Evolutionary conservation across 2,888 invertebrate genomes (phyloP), one percentile per base, ranked within the genome.

Genomic region (Erynnis tages): DNA sequence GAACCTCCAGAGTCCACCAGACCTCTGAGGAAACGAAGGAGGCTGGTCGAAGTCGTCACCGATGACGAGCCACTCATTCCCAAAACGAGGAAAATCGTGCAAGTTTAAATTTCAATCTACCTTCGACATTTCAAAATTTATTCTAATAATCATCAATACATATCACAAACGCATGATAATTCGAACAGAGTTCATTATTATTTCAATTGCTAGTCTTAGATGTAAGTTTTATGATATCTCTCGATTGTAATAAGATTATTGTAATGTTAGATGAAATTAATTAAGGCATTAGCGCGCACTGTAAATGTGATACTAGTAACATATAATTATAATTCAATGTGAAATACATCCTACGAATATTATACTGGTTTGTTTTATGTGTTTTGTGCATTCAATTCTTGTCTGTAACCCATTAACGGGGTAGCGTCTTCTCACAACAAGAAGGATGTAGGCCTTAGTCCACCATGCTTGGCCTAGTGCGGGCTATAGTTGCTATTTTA

Each of bases 11-110:
- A 92, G 63, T 91, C 91, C 13, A 89, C 90, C 25, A 82, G 92
- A 58, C 93, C 93, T 3, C 66, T 92, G 59, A 77, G 93, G 49
- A 93, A 93, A 68, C 82, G 93, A 30, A 91, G 92, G 67, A 90
- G 92, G 79, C 83, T 92, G n/a, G 91, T 92, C 6, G 92, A 92
- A 60, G 82, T 81, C 0, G 54, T 80, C 0, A 67, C 79, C 0
- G 90, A 90, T 17, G 90, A 90, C 2, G 91, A 90, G 23, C 71
- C 79, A 16, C 80, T 90, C 62, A 82, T 89, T 71, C 78, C 81
- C 60, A 89, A 88, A 71, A 82, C 85, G 27, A 79, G 89, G 56
- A 90, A 90, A 76, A 87, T 81, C 46, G 89, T 91, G 54, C 85
- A 90, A 77, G 90, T 87, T 47, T 91, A 78, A 78, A 62, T 29